Evolutionary conservation across 1,140 invertebrate species (phyloP).

Genomic region (Aricia agestis): DNA sequence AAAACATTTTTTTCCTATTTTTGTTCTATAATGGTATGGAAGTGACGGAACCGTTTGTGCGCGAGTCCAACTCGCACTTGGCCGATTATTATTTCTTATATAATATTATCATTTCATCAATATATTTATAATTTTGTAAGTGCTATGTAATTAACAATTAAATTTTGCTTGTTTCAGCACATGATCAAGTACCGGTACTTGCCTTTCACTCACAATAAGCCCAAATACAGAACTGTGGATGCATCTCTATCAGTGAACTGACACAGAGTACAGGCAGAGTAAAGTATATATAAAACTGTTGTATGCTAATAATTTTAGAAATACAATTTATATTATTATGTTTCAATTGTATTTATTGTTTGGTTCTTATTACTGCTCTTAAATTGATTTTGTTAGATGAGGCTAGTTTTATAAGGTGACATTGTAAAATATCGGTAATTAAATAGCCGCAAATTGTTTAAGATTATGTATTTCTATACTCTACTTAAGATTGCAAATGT

Average conservation of each 20-base stretch:
- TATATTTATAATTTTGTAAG: no score
- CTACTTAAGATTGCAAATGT: background rate
- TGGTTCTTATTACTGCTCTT: conserved; percentile 2
- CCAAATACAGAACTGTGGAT: conserved; percentile 87
- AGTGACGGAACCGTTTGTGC: no score
- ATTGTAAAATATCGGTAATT: background rate
- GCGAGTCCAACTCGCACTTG: no score
- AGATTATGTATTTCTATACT: background rate
- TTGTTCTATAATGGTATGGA: no score
- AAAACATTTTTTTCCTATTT: no score
- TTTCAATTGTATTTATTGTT: conserved; percentile 48
- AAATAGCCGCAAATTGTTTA: background rate
- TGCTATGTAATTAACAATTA: no score
- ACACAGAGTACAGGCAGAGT: no score
- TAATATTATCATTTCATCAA: no score
- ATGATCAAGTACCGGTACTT: conserved; percentile 99
- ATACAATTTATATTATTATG: conserved; percentile 67
- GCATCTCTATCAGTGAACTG: conserved; percentile 67
- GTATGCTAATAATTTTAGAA: conserved; percentile 66
- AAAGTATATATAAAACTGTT: conserved; percentile 65
- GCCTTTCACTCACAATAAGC: conserved; percentile 98
- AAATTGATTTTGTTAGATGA: background rate
- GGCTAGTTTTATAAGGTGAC: background rate
- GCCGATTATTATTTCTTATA: no score
- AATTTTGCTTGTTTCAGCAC: conserved; percentile 85